Evolutionary conservation across 2,888 invertebrate species (phyloP).

Genomic region (Chymomyza procnemis): DNA sequence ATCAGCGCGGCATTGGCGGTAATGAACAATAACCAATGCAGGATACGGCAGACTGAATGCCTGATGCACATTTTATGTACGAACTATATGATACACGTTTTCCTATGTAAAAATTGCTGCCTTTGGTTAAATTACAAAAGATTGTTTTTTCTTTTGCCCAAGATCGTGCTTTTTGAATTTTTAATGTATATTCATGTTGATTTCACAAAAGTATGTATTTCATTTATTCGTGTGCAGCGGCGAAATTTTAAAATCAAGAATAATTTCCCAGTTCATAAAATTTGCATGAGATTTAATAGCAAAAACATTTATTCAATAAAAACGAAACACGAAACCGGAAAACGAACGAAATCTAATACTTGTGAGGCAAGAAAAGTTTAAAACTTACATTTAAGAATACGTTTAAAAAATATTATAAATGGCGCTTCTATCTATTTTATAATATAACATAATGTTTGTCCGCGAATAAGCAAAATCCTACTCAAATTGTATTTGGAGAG

Average conservation of each 20-base stretch:
- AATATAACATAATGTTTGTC: too few relatives aligned
- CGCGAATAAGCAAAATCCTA: too few relatives aligned
- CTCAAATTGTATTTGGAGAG: too few relatives aligned
- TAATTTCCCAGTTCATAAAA: not conserved
- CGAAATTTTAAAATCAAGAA: not conserved
- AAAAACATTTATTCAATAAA: not conserved
- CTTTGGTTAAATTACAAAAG: not conserved
- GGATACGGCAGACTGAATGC: not conserved
- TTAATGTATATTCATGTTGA: not conserved
- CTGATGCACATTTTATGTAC: not conserved
- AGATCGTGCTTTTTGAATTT: not conserved
- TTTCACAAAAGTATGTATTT: not conserved
- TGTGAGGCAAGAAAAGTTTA: too few relatives aligned
- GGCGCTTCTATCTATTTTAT: too few relatives aligned
- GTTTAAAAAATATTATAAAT: too few relatives aligned
- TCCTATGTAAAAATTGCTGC: too few relatives aligned
- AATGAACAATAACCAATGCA: conserved; percentile 23
- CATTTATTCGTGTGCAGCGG: not conserved
- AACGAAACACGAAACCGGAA: not conserved
- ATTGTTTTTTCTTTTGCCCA: not conserved
- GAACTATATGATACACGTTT: not conserved
- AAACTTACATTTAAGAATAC: too few relatives aligned
- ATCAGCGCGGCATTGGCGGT: conserved; percentile 45
- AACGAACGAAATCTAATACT: not conserved
- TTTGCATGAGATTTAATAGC: not conserved